phyloP scores from a whole-genome alignment of 2,888 invertebrate genomes.

The Hypolimnas misippus region DNA sequence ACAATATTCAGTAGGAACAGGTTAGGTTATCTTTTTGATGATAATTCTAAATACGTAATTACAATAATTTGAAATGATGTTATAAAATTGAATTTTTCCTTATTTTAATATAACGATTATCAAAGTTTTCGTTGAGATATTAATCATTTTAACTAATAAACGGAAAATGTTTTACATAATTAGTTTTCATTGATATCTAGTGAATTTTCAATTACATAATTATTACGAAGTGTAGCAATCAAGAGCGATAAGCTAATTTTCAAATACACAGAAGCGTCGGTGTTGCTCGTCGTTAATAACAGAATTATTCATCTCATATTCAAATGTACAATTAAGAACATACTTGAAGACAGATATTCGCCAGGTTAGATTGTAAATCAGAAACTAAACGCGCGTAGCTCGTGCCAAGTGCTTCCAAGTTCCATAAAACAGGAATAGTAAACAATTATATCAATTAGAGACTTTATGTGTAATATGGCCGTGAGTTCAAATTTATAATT shows the following conservation, averaged over 20 bases:
- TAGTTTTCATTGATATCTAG: background rate
- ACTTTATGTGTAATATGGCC: background rate
- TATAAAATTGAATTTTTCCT: background rate
- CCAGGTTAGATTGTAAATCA: background rate
- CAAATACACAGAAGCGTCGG: conserved; percentile 14
- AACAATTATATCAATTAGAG: background rate
- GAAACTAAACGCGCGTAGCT: background rate
- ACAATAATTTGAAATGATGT: background rate
- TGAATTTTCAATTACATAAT: conserved; percentile 12
- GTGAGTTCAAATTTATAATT: background rate
- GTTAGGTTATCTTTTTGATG: conserved; percentile 20
- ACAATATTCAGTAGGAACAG: conserved; percentile 13
- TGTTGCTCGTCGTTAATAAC: background rate
- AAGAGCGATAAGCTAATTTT: conserved; percentile 16
- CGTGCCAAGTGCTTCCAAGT: conserved; percentile 8
- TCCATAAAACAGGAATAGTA: conserved; percentile 5
- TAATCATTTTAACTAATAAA: background rate
- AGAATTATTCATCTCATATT: background rate
- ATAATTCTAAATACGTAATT: background rate
- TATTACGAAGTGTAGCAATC: conserved; percentile 7
- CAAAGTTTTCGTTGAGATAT: background rate
- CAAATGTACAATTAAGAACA: background rate
- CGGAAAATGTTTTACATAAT: background rate
- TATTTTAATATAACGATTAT: background rate
- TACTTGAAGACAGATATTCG: conserved; percentile 9